Percentiles rank a stretch among this genome's conserved stretches.
Conservation (phyloP, 2,113 vertebrate species). For the Chloropsis cyanopogon region DNA sequence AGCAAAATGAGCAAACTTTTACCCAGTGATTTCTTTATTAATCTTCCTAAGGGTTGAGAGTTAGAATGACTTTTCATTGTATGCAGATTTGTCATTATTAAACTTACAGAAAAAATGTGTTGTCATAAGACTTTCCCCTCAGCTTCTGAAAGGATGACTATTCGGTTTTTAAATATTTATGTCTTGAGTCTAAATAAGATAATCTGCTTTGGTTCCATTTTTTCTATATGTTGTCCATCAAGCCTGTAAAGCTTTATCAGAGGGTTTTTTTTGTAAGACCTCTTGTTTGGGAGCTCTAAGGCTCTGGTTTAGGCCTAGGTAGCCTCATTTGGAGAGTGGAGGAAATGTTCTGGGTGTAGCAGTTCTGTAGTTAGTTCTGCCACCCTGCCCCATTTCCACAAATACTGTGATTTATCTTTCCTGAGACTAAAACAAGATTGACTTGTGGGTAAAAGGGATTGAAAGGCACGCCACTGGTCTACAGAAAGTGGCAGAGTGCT, state of each 20-base stretch:
- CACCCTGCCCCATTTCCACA: not conserved
- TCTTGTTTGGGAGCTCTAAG: not conserved
- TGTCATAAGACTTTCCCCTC: not conserved
- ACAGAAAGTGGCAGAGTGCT: not conserved
- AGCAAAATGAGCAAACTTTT: not conserved
- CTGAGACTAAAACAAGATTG: not conserved
- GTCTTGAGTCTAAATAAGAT: not conserved
- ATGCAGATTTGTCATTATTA: not conserved
- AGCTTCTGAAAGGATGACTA: not conserved
- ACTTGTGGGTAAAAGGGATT: not conserved
- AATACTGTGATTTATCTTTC: not conserved
- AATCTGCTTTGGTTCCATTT: not conserved
- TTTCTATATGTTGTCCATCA: fast-evolving
- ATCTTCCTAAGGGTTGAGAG: not conserved
- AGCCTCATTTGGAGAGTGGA: not conserved
- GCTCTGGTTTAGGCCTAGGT: not conserved
- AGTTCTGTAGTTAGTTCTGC: not conserved
- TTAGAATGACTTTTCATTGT: not conserved
- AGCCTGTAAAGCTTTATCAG: not conserved
- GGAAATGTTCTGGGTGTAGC: not conserved
- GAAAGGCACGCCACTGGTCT: not conserved
- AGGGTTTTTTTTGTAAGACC: not conserved
- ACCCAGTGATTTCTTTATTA: not conserved
- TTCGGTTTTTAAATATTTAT: not conserved
- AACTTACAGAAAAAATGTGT: not conserved